Conservation (phyloP, 2,888 invertebrate genomes). For the Drosophila merina region DNA sequence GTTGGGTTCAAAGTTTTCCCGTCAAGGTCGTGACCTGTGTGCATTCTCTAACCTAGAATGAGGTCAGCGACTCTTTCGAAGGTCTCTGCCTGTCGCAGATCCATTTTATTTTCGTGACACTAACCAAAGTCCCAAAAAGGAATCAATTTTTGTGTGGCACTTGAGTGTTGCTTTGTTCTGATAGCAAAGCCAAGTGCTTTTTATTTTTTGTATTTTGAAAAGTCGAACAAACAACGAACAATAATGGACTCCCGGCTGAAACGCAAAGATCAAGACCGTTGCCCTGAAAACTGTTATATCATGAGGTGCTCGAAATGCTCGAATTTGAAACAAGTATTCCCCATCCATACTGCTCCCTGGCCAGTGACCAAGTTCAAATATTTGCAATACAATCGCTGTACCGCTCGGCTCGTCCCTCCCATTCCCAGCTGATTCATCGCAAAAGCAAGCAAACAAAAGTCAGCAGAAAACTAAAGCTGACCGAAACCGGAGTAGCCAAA, state of each 20-base stretch:
- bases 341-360: not conserved
- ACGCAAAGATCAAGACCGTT: slow-evolving; percentile 12
- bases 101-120: not conserved
- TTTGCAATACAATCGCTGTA: slow-evolving; percentile 13
- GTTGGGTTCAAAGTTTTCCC: slow-evolving; percentile 51
- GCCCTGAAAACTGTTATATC: slow-evolving; percentile 13
- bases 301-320: not conserved
- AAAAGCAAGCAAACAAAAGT: slow-evolving; percentile 46
- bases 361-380: slow-evolving; percentile 21
- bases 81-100: slow-evolving; percentile 20
- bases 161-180: slow-evolving; percentile 6
- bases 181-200: not conserved
- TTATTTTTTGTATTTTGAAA: not conserved
- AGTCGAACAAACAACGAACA: not conserved
- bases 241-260: not conserved
- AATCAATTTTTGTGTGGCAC: slow-evolving; percentile 11
- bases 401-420: slow-evolving; percentile 13
- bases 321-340: not conserved
- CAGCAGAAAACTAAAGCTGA: slow-evolving; percentile 46
- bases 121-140: not conserved
- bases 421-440: slow-evolving; percentile 56
- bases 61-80: slow-evolving; percentile 17
- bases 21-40: slow-evolving; percentile 39
- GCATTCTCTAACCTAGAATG: not conserved
- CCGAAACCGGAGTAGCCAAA: slow-evolving; percentile 52